A percentile compares a stretch with the other conserved stretches of the same genome.
These are phyloP conservation scores for Melieria omissa DNA, from an alignment of 2,888 invertebrate species.

Conservation along the genomic window DNA sequence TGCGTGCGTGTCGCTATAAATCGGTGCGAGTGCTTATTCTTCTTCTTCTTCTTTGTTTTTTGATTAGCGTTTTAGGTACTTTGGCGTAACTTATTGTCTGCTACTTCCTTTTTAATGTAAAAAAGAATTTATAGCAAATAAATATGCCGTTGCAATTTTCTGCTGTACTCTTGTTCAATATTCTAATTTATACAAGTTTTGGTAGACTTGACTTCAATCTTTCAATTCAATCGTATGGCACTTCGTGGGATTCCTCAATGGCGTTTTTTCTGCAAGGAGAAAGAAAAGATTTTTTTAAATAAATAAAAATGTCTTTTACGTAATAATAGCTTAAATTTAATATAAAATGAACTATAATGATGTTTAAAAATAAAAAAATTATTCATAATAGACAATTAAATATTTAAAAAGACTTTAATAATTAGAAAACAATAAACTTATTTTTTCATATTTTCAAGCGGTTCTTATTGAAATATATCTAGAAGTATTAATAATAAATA, in stretches of 20 bases:
- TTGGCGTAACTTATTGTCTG: conserved; percentile 23
- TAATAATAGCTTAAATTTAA: not conserved
- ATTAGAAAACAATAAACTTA: no score
- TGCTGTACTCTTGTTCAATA: conserved; percentile 1
- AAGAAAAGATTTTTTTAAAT: no score
- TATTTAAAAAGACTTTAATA: no score
- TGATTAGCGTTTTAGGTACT: conserved; percentile 30
- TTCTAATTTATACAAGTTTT: conserved; percentile 18
- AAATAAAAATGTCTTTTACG: no score
- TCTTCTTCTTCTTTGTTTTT: conserved; percentile 18
- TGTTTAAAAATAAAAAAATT: no score
- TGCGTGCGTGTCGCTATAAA: conserved; percentile 27
- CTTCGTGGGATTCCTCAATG: conserved; percentile 53
- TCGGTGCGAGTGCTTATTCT: conserved; percentile 18
- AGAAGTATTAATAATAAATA: no score
- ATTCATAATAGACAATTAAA: no score
- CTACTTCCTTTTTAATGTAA: conserved; percentile 48
- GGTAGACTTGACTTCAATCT: conserved; percentile 33
- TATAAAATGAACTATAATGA: conserved; percentile 9
- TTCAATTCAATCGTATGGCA: conserved; percentile 45
- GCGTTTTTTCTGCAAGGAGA: conserved; percentile 49
- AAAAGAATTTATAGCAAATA: conserved; percentile 44
- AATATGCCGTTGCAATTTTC: not conserved
- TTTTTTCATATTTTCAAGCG: no score
- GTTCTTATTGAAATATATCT: no score